These are phyloP conservation scores for Bombus affinis DNA, from an alignment of 1,140 invertebrate genomes.

Conservation along the genomic window DNA sequence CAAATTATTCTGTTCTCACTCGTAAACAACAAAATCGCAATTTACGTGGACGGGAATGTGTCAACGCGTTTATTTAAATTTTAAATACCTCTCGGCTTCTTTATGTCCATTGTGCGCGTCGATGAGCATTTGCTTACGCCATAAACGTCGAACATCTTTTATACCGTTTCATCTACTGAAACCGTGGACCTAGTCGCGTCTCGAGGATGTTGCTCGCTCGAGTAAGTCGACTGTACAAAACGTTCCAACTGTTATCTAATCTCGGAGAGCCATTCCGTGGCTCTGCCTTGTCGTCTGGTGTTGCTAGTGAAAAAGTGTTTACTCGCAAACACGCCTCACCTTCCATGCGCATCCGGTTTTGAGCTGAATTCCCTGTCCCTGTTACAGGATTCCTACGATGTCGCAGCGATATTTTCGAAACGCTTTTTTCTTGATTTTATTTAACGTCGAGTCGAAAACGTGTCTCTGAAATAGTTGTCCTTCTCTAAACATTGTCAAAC, in stretches of 20 bases:
- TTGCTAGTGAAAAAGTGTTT: constrained; percentile 62
- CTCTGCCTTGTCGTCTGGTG: constrained; percentile 38
- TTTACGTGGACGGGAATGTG: constrained; percentile 30
- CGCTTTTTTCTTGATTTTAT: not conserved
- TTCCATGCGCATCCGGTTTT: constrained; percentile 35
- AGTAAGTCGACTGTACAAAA: constrained; percentile 49
- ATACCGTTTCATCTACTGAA: constrained; percentile 26
- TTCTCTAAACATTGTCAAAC: not conserved
- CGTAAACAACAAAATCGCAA: not conserved
- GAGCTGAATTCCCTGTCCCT: not conserved
- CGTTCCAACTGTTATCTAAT: constrained; percentile 67
- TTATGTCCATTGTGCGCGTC: constrained; percentile 28
- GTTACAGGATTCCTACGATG: not conserved
- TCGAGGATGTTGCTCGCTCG: constrained; percentile 29
- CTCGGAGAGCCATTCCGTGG: constrained; percentile 43
- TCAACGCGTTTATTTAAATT: constrained; percentile 18
- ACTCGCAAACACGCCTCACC: constrained; percentile 52
- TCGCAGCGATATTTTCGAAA: not conserved
- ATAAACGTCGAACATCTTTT: constrained; percentile 59
- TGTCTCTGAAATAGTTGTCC: too few species aligned
- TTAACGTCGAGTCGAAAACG: too few species aligned
- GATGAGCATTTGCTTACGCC: constrained; percentile 40
- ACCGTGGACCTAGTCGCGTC: not conserved
- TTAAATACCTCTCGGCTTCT: constrained; percentile 21
- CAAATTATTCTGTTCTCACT: not conserved